These are phyloP conservation scores for Hydrolagus colliei DNA, from an alignment of 2,797 vertebrate species.

Conservation along the genomic window DNA sequence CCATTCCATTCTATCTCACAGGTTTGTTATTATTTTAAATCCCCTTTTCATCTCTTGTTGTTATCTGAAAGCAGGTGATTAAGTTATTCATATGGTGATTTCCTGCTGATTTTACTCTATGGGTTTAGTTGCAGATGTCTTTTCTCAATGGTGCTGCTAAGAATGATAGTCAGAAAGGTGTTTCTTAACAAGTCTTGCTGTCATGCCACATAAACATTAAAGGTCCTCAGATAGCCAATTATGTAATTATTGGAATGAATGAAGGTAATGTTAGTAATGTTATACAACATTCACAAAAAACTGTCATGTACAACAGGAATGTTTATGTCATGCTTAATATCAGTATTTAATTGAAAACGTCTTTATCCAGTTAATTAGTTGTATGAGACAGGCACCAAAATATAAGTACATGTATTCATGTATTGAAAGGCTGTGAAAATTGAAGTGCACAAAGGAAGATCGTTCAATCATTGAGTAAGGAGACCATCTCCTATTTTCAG, in stretches of 20 bases:
- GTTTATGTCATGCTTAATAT: constrained; percentile 70
- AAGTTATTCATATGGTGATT: constrained; percentile 36
- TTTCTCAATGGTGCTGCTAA: neutral
- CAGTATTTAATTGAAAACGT: constrained; percentile 71
- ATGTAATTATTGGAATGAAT: constrained; percentile 62
- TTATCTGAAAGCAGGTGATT: constrained; percentile 35
- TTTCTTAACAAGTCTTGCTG: constrained; percentile 48
- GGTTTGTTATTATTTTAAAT: constrained; percentile 18
- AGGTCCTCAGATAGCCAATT: constrained; percentile 52
- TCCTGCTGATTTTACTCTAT: constrained; percentile 33
- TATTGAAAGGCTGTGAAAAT: constrained; percentile 54
- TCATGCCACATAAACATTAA: constrained; percentile 59
- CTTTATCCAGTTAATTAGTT: constrained; percentile 71
- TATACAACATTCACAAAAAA: constrained; percentile 56
- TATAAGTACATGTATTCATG: constrained; percentile 53
- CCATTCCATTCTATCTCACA: neutral
- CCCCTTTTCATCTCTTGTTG: constrained; percentile 12
- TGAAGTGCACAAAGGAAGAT: constrained; percentile 49
- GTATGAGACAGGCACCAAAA: constrained; percentile 50
- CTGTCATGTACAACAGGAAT: constrained; percentile 57
- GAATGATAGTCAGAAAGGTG: no score
- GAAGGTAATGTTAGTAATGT: constrained; percentile 50
- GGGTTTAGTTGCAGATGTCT: neutral
- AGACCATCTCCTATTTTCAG: constrained; percentile 32
- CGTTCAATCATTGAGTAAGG: constrained; percentile 39